These are phyloP conservation scores for Subacronicta megacephala DNA, from an alignment of 2,888 invertebrate genomes.

Conservation along the genomic window DNA sequence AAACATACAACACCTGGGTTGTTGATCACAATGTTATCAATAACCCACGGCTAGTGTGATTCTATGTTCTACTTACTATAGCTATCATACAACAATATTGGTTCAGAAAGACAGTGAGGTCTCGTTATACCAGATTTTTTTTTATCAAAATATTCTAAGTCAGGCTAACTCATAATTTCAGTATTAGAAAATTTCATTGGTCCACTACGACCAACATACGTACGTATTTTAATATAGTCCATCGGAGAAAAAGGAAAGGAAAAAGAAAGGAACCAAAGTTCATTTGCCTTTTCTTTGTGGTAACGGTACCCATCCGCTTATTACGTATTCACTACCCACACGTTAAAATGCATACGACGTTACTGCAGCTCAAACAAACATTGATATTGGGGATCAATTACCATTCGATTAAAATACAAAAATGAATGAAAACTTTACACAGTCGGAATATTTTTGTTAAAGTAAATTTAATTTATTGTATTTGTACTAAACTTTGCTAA, in stretches of 20 bases:
- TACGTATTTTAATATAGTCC: slow-evolving; percentile 17
- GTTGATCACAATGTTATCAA: slow-evolving; percentile 4
- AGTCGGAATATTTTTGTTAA: too few species aligned
- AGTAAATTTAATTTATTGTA: not conserved
- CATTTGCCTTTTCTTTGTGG: slow-evolving; percentile 51
- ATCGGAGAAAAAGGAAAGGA: slow-evolving; percentile 25
- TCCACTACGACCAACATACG: not conserved
- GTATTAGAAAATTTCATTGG: not conserved
- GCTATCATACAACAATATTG: too few species aligned
- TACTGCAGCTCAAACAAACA: slow-evolving; percentile 37
- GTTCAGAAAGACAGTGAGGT: not conserved
- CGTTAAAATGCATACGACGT: slow-evolving; percentile 51
- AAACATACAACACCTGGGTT: slow-evolving; percentile 7
- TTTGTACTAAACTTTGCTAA: slow-evolving; percentile 7
- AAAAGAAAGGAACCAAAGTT: slow-evolving; percentile 41
- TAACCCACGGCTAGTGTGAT: not conserved
- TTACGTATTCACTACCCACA: slow-evolving; percentile 53
- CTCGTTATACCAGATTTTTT: slow-evolving; percentile 1
- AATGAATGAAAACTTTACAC: too few species aligned
- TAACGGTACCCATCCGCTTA: slow-evolving; percentile 52
- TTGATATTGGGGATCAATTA: not conserved
- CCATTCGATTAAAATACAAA: not conserved
- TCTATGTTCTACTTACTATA: not conserved
- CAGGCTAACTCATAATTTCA: slow-evolving; percentile 9
- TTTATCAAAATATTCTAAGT: slow-evolving; percentile 3